A percentile compares a stretch with the other conserved stretches of the same genome.
Evolutionary conservation across 2,797 vertebrate species (phyloP).

Genomic region (Smutsia gigantea): DNA sequence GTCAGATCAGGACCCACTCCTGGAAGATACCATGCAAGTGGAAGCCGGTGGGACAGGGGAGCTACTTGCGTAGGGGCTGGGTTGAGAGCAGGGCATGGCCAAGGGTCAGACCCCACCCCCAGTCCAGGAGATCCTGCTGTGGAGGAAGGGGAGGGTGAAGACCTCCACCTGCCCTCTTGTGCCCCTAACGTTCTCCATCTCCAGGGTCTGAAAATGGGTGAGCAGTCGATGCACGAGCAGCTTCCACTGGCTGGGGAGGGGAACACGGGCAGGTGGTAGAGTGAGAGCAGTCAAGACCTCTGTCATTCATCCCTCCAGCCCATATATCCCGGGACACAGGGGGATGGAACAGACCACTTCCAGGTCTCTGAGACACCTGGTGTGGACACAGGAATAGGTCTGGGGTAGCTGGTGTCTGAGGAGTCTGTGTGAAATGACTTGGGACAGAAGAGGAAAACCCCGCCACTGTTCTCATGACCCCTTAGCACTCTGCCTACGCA

Average conservation of each 20-base stretch:
- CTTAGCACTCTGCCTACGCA: neutral
- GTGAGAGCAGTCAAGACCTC: neutral
- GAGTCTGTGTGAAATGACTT: neutral
- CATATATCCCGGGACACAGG: neutral
- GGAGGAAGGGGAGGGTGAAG: neutral
- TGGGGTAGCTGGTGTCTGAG: neutral
- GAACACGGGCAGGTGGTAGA: neutral
- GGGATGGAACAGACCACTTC: neutral
- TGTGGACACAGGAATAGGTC: neutral
- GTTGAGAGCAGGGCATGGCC: neutral
- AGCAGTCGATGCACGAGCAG: neutral
- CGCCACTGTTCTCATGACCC: neutral
- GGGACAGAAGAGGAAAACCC: neutral
- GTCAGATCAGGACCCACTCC: neutral
- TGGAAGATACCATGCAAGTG: neutral
- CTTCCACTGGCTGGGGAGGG: neutral
- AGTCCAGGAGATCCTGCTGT: neutral
- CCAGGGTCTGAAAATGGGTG: neutral
- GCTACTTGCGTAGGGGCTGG: neutral
- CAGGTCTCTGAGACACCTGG: neutral
- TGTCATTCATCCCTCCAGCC: neutral
- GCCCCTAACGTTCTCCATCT: neutral
- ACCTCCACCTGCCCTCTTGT: neutral
- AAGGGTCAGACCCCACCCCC: neutral
- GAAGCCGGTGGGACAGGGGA: neutral